phyloP scores from a whole-genome alignment of 2,888 invertebrate species.

The Erebia epiphron region DNA sequence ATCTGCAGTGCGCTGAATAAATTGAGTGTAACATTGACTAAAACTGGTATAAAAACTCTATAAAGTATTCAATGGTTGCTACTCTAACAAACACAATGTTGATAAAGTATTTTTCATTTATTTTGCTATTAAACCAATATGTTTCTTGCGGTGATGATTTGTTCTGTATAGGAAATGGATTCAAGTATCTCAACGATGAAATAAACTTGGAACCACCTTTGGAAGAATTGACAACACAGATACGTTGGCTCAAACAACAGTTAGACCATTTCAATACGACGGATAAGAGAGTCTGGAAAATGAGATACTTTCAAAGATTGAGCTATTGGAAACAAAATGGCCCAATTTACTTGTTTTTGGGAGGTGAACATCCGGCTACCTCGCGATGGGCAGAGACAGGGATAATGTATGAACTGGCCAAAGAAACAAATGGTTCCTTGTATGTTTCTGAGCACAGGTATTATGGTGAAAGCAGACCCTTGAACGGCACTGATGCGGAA shows the following conservation, averaged over 20 bases:
- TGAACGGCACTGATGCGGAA: slow-evolving; percentile 51
- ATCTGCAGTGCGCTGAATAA: slow-evolving; percentile 15
- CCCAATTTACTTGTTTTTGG: slow-evolving; percentile 65
- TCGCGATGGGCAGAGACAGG: slow-evolving; percentile 59
- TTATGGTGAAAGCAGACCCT: slow-evolving; percentile 69
- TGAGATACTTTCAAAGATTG: slow-evolving; percentile 67
- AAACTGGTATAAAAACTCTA: not conserved
- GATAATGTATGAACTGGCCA: slow-evolving; percentile 62
- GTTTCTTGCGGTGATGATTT: slow-evolving; percentile 47
- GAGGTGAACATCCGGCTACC: slow-evolving; percentile 61
- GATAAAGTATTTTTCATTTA: slow-evolving; percentile 22
- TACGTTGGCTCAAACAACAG: slow-evolving; percentile 62
- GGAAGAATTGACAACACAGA: slow-evolving; percentile 39
- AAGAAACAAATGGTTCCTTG: slow-evolving; percentile 70
- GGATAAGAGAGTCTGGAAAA: slow-evolving; percentile 61
- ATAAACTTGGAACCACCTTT: slow-evolving; percentile 45
- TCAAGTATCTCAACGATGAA: slow-evolving; percentile 53
- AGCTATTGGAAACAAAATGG: slow-evolving; percentile 60
- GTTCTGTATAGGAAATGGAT: slow-evolving; percentile 45
- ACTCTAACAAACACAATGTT: slow-evolving; percentile 18
- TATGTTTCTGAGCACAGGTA: slow-evolving; percentile 69
- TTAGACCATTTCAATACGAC: slow-evolving; percentile 63
- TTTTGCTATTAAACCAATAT: slow-evolving; percentile 37
- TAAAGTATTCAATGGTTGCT: not conserved
- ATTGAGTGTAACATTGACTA: slow-evolving; percentile 2